Base-by-base conservation (phyloP, 2,888 invertebrate genomes). In the Phragmatobia fuliginosa region DNA sequence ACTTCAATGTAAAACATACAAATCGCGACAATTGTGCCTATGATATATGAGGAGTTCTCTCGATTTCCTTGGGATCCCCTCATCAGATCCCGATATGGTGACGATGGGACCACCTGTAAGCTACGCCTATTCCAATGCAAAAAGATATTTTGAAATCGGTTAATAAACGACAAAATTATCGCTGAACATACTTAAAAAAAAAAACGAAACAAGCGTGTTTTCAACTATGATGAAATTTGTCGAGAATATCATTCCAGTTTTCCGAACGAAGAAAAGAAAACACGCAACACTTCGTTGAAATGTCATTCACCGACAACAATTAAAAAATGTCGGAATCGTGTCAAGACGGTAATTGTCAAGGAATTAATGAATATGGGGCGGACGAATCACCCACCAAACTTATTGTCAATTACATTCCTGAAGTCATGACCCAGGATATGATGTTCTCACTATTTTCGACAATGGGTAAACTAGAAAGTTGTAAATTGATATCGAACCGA, bases 241-340 rank as follows among this genome's bases (percentile, higher is more conserved):
- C 33, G 28, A 21, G 32, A 56, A 62, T 58, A n/a, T 52, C 31
- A 62, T 61, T 49, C 21, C 31, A 7, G 61, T 88, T 93, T 90
- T 85, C n/a, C 76, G 88, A 92, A 93, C 92, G 91, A 75, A 82
- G 70, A 45, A 63, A 83, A 82, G 80, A 83, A 82, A 82, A 84
- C 83, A 87, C 82, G 86, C 88, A 91, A 91, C 90, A 89, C 88
- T 90, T 85, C 86, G 83, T 82, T 84, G 84, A 94, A 94, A 94
- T 95, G 95, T 95, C 95, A 95, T 93, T 93, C 91, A 88, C 91
- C 93, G 94, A 94, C 95, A 95, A 95, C 95, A 95, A 95, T 94
- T 95, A 95, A 95, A 95, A 95, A 95, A 95, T 95, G 95, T 95
- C 95, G 95, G 95, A 95, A 93, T 95, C 95, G 95, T 95, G 95